A percentile compares a stretch with the other conserved stretches of the same genome.
These are phyloP conservation scores for Gonocerus acuteangulatus DNA, from an alignment of 2,888 invertebrate genomes.

Conservation along the genomic window DNA sequence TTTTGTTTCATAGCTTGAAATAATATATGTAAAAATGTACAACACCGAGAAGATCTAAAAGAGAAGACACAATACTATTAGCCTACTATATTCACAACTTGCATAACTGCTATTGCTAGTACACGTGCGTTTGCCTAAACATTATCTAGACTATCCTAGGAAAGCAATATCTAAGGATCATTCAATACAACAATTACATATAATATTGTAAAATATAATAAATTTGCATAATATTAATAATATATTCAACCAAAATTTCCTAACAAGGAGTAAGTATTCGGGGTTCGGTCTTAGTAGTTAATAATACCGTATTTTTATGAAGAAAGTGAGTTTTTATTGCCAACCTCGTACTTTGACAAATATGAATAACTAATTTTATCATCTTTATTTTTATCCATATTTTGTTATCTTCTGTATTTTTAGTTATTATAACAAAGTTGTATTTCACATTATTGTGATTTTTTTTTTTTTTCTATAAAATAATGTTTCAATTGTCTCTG, in stretches of 20 bases:
- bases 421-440: too few relatives aligned
- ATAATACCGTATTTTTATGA: too few relatives aligned
- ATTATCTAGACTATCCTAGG: conserved; percentile 12
- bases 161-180: not conserved
- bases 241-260: too few relatives aligned
- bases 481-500: too few relatives aligned
- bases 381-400: too few relatives aligned
- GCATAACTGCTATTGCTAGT: conserved; percentile 29
- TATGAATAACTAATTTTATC: not conserved
- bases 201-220: not conserved
- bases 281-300: too few relatives aligned
- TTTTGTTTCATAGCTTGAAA: not conserved
- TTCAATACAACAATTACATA: not conserved
- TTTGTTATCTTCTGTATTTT: too few relatives aligned
- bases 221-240: not conserved
- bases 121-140: conserved; percentile 31
- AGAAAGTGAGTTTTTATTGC: too few relatives aligned
- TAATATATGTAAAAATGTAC: not conserved
- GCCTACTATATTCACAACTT: not conserved
- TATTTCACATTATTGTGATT: too few relatives aligned
- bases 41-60: not conserved
- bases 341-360: not conserved
- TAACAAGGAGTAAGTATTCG: too few relatives aligned
- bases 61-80: not conserved
- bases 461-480: too few relatives aligned